These are phyloP conservation scores for Rhinoderma darwinii DNA, from an alignment of 2,113 vertebrate species.

Conservation along the genomic window DNA sequence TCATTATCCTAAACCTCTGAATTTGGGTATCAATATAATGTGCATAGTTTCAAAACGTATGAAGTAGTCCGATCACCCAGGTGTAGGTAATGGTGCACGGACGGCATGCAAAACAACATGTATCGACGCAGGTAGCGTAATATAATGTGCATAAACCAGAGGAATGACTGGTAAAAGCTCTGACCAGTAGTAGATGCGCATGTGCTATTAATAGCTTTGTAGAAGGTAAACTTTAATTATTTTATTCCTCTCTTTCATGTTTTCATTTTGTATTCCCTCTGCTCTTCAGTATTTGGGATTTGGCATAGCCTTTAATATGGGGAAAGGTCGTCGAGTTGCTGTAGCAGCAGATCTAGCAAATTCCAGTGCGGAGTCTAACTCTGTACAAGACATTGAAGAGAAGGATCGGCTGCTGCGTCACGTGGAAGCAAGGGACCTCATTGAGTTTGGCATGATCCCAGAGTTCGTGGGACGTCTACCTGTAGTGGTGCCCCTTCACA, in stretches of 20 bases:
- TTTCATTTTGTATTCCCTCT: neutral
- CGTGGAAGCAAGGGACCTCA: conserved; percentile 93
- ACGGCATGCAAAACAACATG: no score
- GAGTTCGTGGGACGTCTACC: conserved; percentile 96
- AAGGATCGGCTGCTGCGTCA: conserved; percentile 89
- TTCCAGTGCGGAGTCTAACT: conserved; percentile 83
- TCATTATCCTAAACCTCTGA: no score
- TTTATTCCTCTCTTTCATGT: no score
- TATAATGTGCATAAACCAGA: no score
- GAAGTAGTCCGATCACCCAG: no score
- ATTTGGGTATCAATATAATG: no score
- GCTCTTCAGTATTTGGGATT: conserved; percentile 90
- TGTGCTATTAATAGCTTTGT: no score
- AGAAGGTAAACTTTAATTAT: neutral
- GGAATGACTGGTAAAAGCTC: no score
- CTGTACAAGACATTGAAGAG: conserved; percentile 91
- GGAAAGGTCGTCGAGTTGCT: conserved; percentile 90
- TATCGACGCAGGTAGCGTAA: no score
- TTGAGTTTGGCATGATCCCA: conserved; percentile 98
- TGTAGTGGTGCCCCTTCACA: conserved; percentile 94
- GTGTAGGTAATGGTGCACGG: no score
- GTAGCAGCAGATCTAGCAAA: conserved; percentile 94
- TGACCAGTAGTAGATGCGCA: no score
- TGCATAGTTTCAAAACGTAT: no score
- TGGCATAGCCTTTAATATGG: conserved; percentile 88